These are phyloP conservation scores for Lanius ludovicianus DNA, from an alignment of 2,113 vertebrate species.

Conservation along the genomic window DNA sequence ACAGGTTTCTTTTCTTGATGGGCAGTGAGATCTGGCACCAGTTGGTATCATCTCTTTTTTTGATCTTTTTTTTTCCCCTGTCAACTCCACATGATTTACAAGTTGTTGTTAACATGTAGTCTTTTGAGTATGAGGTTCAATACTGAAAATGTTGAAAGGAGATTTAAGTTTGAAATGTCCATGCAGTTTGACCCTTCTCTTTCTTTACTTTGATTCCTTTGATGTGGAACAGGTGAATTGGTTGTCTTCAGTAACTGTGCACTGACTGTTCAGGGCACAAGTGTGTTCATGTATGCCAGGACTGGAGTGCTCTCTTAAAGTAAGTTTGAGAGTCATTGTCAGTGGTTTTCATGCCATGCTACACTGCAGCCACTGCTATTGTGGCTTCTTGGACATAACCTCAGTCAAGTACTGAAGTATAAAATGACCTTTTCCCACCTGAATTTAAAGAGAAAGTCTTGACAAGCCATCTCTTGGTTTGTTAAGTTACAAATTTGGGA, in stretches of 20 bases:
- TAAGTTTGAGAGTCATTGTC: not conserved
- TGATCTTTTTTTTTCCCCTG: not conserved
- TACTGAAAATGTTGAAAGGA: not conserved
- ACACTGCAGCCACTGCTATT: not conserved
- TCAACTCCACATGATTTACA: not conserved
- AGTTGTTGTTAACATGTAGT: not conserved
- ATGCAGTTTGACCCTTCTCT: not conserved
- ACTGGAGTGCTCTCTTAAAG: not conserved
- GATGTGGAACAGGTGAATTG: not conserved
- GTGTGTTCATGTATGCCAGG: rapidly evolving
- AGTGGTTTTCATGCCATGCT: not conserved
- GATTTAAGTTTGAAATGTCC: not conserved
- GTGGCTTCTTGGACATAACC: not conserved
- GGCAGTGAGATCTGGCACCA: not conserved
- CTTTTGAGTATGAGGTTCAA: not conserved
- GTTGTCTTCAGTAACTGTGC: not conserved
- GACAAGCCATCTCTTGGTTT: not conserved
- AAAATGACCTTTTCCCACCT: not conserved
- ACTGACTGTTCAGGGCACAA: not conserved
- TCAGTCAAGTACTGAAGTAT: not conserved
- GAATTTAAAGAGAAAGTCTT: not conserved
- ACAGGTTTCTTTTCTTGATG: not conserved
- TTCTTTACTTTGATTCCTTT: not conserved
- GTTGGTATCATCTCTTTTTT: not conserved
- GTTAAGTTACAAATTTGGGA: not conserved